Evolutionary conservation across 2,888 invertebrate genomes (phyloP).

Genomic region (Lasioglossum pauxillum): DNA sequence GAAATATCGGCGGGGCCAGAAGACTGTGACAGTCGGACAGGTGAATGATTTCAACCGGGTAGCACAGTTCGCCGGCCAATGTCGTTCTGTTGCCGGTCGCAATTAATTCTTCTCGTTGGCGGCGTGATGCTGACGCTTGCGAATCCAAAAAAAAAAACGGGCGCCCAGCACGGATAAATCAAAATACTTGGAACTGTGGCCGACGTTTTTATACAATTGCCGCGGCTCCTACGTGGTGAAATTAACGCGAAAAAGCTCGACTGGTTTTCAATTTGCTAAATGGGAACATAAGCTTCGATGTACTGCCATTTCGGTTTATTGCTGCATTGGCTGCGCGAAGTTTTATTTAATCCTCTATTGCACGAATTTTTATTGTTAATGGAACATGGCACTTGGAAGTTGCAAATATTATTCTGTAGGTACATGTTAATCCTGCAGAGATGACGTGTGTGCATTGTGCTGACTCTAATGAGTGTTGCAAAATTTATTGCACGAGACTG

Average conservation of each 20-base stretch:
- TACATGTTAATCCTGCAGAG: background rate
- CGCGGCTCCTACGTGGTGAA: background rate
- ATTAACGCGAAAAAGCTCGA: background rate
- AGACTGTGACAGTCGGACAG: conserved; percentile 54
- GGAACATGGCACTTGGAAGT: background rate
- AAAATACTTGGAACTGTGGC: conserved; percentile 1
- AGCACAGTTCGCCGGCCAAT: conserved; percentile 21
- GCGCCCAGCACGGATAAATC: background rate
- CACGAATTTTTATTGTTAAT: background rate
- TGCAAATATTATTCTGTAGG: background rate
- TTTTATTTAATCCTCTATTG: background rate
- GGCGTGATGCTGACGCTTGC: conserved; percentile 20
- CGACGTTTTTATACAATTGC: conserved; percentile 16
- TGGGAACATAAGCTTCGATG: background rate
- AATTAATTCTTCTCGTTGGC: conserved; percentile 36
- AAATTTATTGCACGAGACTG: background rate
- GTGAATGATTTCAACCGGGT: conserved; percentile 36
- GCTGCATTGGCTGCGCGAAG: background rate
- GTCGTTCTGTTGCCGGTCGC: background rate
- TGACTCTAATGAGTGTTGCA: background rate
- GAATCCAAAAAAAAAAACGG: background rate
- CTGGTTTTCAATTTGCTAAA: conserved; percentile 11
- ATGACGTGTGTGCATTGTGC: background rate
- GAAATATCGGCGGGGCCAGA: conserved; percentile 50
- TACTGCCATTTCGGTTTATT: background rate